Conservation (phyloP, 92 coral and sea anemone species). For the Porites rus region DNA sequence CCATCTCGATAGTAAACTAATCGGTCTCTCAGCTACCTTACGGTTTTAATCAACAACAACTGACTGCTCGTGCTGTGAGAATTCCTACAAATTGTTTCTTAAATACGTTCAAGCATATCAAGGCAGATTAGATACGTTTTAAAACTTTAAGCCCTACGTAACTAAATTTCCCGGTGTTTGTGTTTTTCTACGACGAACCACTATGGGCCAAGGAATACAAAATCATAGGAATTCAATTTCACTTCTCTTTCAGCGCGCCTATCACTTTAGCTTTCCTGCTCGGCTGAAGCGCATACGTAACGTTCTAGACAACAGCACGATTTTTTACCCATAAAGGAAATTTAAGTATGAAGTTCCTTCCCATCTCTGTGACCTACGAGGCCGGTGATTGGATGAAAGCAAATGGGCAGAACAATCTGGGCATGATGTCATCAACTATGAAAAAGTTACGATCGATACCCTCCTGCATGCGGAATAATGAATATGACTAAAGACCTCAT, state of each 20-base stretch:
- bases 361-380: neutral
- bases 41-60: too few relatives aligned
- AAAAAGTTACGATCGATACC: too few relatives aligned
- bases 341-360: slow-evolving; percentile 17
- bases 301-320: neutral
- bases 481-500: neutral
- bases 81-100: too few relatives aligned
- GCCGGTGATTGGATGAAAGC: neutral
- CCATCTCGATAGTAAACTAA: too few relatives aligned
- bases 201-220: neutral
- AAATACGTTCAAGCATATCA: too few relatives aligned
- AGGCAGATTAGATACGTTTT: too few relatives aligned
- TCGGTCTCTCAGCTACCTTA: too few relatives aligned
- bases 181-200: neutral
- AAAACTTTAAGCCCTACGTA: too few relatives aligned
- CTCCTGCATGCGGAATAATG: neutral
- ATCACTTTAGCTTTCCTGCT: neutral
- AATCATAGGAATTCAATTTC: neutral
- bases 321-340: slow-evolving; percentile 9
- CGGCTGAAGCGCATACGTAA: neutral
- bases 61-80: too few relatives aligned
- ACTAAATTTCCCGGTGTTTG: too few relatives aligned
- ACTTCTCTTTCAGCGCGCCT: neutral
- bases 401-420: neutral
- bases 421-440: neutral